These are phyloP conservation scores for Pangasius larnaudii DNA, from an alignment of 2,797 vertebrate genomes.

Conservation along the genomic window DNA sequence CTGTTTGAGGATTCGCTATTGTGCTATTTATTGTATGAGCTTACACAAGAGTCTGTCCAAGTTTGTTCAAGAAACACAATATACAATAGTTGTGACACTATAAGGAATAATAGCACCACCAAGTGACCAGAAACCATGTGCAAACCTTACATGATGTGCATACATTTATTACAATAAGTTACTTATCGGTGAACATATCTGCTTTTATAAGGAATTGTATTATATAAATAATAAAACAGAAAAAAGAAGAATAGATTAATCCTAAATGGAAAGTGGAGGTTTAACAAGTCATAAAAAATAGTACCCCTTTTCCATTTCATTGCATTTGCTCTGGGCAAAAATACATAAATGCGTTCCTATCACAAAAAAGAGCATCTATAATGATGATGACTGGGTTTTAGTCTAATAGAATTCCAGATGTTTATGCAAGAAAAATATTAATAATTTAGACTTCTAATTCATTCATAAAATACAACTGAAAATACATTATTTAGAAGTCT, in stretches of 20 bases:
- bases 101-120: constrained; percentile 24
- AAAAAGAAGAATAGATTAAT: neutral
- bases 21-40: neutral
- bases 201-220: neutral
- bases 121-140: neutral
- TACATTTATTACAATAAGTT: neutral
- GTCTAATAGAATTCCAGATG: neutral
- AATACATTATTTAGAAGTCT: neutral
- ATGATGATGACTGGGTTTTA: neutral
- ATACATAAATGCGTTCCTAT: too few species aligned
- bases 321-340: neutral
- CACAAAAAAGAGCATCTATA: neutral
- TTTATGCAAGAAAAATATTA: neutral
- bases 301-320: neutral
- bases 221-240: neutral
- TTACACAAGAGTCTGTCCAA: neutral
- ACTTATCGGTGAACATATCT: neutral
- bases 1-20: neutral
- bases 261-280: neutral
- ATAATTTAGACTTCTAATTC: neutral
- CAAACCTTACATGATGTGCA: neutral
- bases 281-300: neutral
- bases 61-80: neutral
- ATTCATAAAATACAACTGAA: neutral
- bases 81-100: neutral